Evolutionary conservation across 2,797 vertebrate genomes (phyloP).

Genomic region (Darevskia mixta): DNA sequence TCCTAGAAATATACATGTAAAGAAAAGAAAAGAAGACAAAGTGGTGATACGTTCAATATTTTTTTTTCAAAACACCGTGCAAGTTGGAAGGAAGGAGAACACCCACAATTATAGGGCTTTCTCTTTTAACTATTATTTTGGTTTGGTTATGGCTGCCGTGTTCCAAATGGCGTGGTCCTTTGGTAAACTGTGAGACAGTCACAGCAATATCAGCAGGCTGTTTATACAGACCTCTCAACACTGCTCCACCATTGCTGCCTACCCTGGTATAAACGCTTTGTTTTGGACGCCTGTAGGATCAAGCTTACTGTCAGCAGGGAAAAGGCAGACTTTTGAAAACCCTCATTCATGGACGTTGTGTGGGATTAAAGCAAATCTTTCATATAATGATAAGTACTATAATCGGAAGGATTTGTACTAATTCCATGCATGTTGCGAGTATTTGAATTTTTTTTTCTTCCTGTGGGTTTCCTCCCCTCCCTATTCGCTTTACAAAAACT

Average conservation of each 20-base stretch:
- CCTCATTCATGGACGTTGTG: slow-evolving; percentile 50
- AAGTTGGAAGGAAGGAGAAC: slow-evolving; percentile 12
- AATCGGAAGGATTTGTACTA: slow-evolving; percentile 53
- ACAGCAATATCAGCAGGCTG: slow-evolving; percentile 37
- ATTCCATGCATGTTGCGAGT: slow-evolving; percentile 53
- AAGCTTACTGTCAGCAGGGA: slow-evolving; percentile 32
- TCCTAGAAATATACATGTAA: slow-evolving; percentile 1
- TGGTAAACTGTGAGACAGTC: slow-evolving; percentile 44
- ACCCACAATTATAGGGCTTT: slow-evolving; percentile 1
- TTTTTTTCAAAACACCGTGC: slow-evolving; percentile 12
- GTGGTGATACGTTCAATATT: neutral
- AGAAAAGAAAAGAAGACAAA: neutral
- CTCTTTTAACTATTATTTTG: slow-evolving; percentile 40
- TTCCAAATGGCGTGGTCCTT: slow-evolving; percentile 33
- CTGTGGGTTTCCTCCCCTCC: slow-evolving; percentile 56
- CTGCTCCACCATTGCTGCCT: slow-evolving; percentile 21
- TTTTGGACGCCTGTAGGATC: slow-evolving; percentile 32
- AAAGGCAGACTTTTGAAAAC: slow-evolving; percentile 36
- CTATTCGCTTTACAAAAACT: slow-evolving; percentile 67
- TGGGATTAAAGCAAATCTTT: slow-evolving; percentile 68
- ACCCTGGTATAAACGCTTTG: slow-evolving; percentile 8
- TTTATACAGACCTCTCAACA: slow-evolving; percentile 43
- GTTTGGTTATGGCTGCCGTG: slow-evolving; percentile 17
- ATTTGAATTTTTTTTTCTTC: slow-evolving; percentile 68
- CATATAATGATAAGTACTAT: slow-evolving; percentile 62